Base-by-base conservation (phyloP, 2,888 invertebrate species). In the Oscheius sp. region DNA sequence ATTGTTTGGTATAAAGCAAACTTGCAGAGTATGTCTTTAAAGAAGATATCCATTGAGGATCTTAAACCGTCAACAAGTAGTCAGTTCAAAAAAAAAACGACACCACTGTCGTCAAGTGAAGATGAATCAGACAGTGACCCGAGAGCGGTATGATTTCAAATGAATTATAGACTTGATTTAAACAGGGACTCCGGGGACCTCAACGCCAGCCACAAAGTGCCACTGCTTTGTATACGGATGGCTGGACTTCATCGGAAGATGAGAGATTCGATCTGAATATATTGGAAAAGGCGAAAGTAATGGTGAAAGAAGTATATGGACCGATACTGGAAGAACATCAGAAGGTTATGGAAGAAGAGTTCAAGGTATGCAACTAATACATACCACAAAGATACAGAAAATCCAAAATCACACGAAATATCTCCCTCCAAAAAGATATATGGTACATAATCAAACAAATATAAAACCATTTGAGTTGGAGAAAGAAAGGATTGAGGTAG, bases 231-330 rank as follows among this genome's bases (percentile, higher is more conserved):
- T 14, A 50, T n/a, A 50, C 54, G 2, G 8, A n/a, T 17, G 20
- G 33, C 33, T n/a, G n/a, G n/a, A n/a, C n/a, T n/a, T 54, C 54
- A n/a, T 33, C 54, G 5, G 28, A 59, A 26, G 59, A 44, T 26
- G 59, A 44, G 2, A 26, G 59, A 6, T 59, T 59, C 26, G 44
- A 41, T 26, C n/a, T 12, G 20, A n/a, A 24, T n/a, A 44, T 26
- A 20, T 6, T 59, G 4, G 41, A 44, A 24, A 44, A 41, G n/a
- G 59, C 59, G 5, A 38, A 59, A 12, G 5, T 24, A 0, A 12
- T 59, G 30, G 41, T 59, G 1, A 59, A 59, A 26, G 17, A 24
- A 9, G 30, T 41, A 5, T 59, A 59, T n/a, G 12, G n/a, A 5
- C 44, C 59, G 6, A 44, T 59, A 8, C 5, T 59, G 41, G 44